A percentile compares a stretch with the other conserved stretches of the same genome.
phyloP scores from a whole-genome alignment of 2,113 vertebrate species.

The Crotalus helleri region DNA sequence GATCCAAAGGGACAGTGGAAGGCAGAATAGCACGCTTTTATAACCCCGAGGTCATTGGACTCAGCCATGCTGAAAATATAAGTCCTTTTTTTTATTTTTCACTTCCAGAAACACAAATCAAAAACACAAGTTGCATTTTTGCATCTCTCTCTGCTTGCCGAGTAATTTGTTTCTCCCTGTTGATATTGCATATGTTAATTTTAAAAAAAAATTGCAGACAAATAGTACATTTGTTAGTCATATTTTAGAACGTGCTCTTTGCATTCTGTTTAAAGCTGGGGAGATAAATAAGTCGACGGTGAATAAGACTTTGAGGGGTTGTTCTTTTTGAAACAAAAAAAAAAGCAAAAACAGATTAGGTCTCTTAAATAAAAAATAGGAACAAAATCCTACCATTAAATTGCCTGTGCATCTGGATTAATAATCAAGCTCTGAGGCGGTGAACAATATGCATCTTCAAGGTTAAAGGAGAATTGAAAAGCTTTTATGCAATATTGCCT shows the following conservation, averaged over 20 bases:
- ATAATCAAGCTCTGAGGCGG: background rate
- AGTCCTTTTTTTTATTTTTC: too few species aligned
- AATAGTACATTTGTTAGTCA: background rate
- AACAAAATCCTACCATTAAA: conserved; percentile 10
- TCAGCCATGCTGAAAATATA: background rate
- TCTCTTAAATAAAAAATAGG: background rate
- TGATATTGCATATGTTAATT: background rate
- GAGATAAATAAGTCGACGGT: background rate
- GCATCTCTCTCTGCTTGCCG: background rate
- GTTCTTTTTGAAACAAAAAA: background rate
- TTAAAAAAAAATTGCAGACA: background rate
- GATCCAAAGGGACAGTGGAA: background rate
- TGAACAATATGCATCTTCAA: conserved; percentile 34
- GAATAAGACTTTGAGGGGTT: background rate
- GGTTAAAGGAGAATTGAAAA: conserved; percentile 29
- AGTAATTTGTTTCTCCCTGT: background rate
- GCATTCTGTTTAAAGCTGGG: background rate
- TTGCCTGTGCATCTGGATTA: background rate
- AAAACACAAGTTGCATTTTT: background rate
- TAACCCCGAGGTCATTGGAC: background rate
- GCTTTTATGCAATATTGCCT: background rate
- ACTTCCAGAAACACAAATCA: background rate
- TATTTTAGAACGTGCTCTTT: background rate
- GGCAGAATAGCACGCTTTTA: background rate
- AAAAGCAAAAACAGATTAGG: background rate